phyloP scores from a whole-genome alignment of 2,888 invertebrate genomes.

The Drosophila dives region DNA sequence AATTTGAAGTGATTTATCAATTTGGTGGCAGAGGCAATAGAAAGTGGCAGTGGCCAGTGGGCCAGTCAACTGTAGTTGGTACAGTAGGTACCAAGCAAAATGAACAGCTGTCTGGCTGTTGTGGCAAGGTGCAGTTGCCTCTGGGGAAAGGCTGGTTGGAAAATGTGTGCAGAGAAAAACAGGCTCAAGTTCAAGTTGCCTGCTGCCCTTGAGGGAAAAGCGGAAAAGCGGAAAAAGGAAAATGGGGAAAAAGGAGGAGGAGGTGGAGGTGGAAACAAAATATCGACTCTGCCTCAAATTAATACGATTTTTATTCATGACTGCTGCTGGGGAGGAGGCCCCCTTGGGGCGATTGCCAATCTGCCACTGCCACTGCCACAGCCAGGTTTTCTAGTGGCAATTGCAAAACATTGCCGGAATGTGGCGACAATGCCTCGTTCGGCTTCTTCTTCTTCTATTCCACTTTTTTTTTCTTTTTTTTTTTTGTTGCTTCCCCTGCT shows the following conservation, averaged over 20 bases:
- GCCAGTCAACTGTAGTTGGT: conserved; percentile 35
- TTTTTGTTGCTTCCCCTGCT: conserved; percentile 17
- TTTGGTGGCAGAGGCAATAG: conserved; percentile 60
- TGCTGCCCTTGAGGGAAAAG: conserved; percentile 50
- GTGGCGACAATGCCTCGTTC: conserved; percentile 75
- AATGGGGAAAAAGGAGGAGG: conserved; percentile 9
- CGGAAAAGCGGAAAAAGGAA: not conserved
- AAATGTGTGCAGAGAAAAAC: not conserved
- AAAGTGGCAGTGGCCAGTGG: conserved; percentile 59
- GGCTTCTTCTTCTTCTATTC: conserved; percentile 12
- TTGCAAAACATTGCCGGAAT: conserved; percentile 71
- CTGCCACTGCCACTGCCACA: conserved; percentile 46
- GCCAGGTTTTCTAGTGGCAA: conserved; percentile 48
- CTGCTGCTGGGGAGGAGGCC: conserved; percentile 42
- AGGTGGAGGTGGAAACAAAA: conserved; percentile 17
- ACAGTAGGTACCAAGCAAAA: conserved; percentile 55
- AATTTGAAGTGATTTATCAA: conserved; percentile 71
- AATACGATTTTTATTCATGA: conserved; percentile 81
- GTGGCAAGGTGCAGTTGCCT: conserved; percentile 56
- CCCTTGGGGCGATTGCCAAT: conserved; percentile 74
- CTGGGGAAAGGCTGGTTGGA: conserved; percentile 45
- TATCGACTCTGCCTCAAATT: conserved; percentile 71
- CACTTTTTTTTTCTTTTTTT: too few species aligned
- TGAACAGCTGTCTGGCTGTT: not conserved
- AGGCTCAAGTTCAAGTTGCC: conserved; percentile 56